phyloP scores from a whole-genome alignment of 2,888 invertebrate genomes.

The Pyralis farinalis region DNA sequence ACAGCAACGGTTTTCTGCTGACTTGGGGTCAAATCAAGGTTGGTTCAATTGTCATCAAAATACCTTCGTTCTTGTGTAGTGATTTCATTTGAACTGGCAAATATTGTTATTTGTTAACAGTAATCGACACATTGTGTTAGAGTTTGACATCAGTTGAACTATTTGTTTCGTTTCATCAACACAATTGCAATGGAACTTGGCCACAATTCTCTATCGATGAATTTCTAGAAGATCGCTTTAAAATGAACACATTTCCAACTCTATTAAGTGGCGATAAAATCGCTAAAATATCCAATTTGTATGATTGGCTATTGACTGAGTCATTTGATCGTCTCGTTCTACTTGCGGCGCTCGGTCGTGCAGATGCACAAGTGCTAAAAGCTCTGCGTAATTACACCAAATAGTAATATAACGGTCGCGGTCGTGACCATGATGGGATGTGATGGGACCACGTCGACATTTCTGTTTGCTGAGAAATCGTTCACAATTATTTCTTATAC shows the following conservation, averaged over 20 bases:
- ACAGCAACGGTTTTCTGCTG: too few species aligned
- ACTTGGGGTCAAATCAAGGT: too few species aligned
- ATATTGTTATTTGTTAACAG: too few species aligned
- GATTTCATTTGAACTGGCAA: too few species aligned
- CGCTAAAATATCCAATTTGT: not conserved
- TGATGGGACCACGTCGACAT: too few species aligned
- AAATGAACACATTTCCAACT: not conserved
- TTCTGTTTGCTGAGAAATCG: not conserved
- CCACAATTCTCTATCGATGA: not conserved
- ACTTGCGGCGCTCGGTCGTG: not conserved
- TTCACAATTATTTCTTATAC: not conserved
- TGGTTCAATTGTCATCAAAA: too few species aligned
- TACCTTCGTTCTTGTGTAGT: too few species aligned
- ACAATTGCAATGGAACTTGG: not conserved
- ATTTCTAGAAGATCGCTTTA: not conserved
- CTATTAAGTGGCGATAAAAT: not conserved
- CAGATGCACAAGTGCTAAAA: not conserved
- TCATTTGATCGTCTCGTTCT: not conserved
- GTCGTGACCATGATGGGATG: not conserved
- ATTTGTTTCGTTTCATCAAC: too few species aligned
- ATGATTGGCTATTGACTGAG: not conserved
- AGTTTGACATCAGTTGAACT: too few species aligned
- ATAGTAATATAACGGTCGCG: not conserved
- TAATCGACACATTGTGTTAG: too few species aligned
- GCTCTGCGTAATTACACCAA: not conserved